These are phyloP conservation scores for Pleuronectes platessa DNA, from an alignment of 2,113 vertebrate species.

Conservation along the genomic window DNA sequence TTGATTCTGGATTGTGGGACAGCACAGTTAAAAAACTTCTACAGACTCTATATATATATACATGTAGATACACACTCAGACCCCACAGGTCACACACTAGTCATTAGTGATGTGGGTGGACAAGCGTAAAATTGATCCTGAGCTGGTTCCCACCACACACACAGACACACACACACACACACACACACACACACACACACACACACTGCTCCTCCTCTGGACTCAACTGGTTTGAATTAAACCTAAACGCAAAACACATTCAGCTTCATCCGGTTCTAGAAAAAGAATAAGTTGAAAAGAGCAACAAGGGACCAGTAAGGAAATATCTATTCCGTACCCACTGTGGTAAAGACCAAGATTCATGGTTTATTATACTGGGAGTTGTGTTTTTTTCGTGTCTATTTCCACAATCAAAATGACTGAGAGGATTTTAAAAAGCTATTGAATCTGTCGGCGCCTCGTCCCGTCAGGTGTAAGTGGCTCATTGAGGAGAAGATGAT, in stretches of 20 bases:
- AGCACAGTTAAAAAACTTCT: no score
- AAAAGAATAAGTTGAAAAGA: no score
- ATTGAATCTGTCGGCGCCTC: not conserved
- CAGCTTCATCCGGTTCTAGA: not conserved
- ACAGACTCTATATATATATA: not conserved
- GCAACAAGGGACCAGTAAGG: no score
- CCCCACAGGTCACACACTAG: conserved; percentile 28
- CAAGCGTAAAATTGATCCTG: conserved; percentile 37
- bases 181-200: no score
- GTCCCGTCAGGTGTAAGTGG: conserved; percentile 12
- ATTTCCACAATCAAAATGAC: not conserved
- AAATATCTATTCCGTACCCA: no score
- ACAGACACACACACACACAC: not conserved
- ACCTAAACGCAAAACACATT: conserved; percentile 15
- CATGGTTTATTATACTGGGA: no score
- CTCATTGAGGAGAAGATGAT: conserved; percentile 1
- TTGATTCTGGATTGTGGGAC: no score
- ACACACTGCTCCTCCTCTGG: not conserved
- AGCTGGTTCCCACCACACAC: conserved; percentile 26
- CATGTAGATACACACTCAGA: conserved; percentile 8
- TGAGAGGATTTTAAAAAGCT: not conserved
- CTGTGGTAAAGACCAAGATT: no score
- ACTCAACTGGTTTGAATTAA: conserved; percentile 5
- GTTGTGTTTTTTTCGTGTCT: no score
- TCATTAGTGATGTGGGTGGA: conserved; percentile 39